A percentile compares a stretch with the other conserved stretches of the same genome.
phyloP scores from a whole-genome alignment of 2,888 invertebrate genomes.

The Cryptocephalus moraei region DNA sequence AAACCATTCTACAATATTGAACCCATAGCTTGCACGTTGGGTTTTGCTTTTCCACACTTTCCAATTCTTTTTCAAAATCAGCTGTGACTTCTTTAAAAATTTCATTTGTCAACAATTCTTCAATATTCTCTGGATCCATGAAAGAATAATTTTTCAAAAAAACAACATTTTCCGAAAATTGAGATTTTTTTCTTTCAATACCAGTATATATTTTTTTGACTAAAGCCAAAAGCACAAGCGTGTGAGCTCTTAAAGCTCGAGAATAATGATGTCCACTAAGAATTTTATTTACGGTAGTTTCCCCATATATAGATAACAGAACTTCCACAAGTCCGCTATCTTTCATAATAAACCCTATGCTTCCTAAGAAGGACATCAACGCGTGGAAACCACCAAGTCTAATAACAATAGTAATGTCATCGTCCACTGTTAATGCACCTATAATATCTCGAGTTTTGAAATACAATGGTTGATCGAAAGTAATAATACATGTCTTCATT shows the following conservation, averaged over 20 bases:
- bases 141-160: neutral
- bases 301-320: neutral
- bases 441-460: neutral
- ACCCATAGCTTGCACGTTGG: conserved; percentile 18
- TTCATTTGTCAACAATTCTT: neutral
- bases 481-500: neutral
- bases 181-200: neutral
- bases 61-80: conserved; percentile 34
- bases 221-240: neutral
- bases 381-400: neutral
- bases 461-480: neutral
- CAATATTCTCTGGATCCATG: neutral
- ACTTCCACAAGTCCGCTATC: neutral
- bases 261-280: neutral
- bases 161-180: no score
- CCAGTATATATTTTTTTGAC: neutral
- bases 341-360: neutral
- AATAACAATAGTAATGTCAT: neutral
- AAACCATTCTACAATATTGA: conserved; percentile 22
- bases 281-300: neutral
- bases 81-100: neutral
- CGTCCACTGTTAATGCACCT: neutral
- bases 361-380: neutral
- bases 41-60: conserved; percentile 13
- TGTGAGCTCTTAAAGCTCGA: neutral